Conservation (phyloP, 1,140 invertebrate species). For the Magallana angulata region DNA sequence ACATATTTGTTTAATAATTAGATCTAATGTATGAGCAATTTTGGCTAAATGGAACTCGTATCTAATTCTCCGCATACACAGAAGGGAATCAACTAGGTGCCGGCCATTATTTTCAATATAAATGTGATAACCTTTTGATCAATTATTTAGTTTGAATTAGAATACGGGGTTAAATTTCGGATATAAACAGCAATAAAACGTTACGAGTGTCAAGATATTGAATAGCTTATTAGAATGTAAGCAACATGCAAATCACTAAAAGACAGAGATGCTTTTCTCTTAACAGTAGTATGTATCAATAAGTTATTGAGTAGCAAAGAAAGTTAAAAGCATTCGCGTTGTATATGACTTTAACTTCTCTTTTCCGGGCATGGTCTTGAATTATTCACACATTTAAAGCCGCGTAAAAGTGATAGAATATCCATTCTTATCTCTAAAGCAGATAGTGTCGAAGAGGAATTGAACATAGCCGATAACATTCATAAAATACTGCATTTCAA, state of each 20-base stretch:
- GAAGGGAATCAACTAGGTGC: constrained; percentile 14
- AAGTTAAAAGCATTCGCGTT: neutral
- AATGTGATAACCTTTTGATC: neutral
- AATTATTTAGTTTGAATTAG: constrained; percentile 9
- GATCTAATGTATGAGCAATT: constrained; percentile 32
- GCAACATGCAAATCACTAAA: neutral
- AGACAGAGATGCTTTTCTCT: neutral
- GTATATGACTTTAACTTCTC: neutral
- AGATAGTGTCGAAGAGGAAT: constrained; percentile 33
- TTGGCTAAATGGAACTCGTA: neutral
- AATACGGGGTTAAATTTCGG: neutral
- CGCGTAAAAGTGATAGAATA: constrained; percentile 22
- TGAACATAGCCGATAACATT: constrained; percentile 12
- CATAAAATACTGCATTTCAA: constrained; percentile 15
- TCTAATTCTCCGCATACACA: neutral
- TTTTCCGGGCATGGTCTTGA: neutral
- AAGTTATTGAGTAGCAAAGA: neutral
- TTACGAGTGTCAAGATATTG: neutral
- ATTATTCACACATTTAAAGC: constrained; percentile 24
- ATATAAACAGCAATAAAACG: neutral
- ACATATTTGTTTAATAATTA: constrained; percentile 33
- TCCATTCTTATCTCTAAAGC: constrained; percentile 15
- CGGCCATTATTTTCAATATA: neutral
- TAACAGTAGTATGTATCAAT: neutral
- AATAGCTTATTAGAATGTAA: neutral